Base-by-base conservation (phyloP, 2,113 vertebrate species). In the Malurus cyaneus region DNA sequence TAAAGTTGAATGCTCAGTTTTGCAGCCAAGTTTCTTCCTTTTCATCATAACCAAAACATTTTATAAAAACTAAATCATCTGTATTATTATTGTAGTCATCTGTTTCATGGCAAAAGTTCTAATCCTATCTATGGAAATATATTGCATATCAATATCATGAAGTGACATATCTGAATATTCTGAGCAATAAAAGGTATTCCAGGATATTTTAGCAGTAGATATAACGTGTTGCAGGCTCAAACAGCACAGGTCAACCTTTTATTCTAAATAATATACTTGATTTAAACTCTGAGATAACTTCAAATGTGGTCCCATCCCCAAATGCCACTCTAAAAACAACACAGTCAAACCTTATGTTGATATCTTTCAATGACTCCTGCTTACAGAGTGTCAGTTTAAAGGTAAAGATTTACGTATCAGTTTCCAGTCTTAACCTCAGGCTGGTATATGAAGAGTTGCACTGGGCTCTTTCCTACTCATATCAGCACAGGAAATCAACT, bases 11-110 rank as follows among this genome's bases (percentile, higher is more conserved):
- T 94, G 93, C 96, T 97, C 96, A 96, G 95, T 97, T 97, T 96
- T 97, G 85, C 96, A 97, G 96, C 93, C 97, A 92, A 92, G 94
- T 90, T 96, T 92, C 66, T 80, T 72, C 94, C 77, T 89, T 94
- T 95, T 94, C 86, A 95, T 96, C 84, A 97, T 87, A 97, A 93
- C 76, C 92, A 96, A 96, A 96, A 95, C 93, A 77, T 80, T 97
- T 98, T 97, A 96, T 97, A 97, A 96, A 98, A 97, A 93, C 96
- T 97, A 98, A 97, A 97, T 93, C 94, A 83, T 97, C 96, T 97
- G 92, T 85, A 88, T 96, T 96, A 95, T 93, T 94, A 94, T 67
- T n/a, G 50, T 91, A 89, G 93, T 96, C 82, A 96, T 94, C 83
- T 97, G 86, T 95, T 97, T 95, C 94, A 93, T 59, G 96, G 91